Evolutionary conservation across 2,113 vertebrate genomes (phyloP).

Genomic region (Chloropsis hardwickii): DNA sequence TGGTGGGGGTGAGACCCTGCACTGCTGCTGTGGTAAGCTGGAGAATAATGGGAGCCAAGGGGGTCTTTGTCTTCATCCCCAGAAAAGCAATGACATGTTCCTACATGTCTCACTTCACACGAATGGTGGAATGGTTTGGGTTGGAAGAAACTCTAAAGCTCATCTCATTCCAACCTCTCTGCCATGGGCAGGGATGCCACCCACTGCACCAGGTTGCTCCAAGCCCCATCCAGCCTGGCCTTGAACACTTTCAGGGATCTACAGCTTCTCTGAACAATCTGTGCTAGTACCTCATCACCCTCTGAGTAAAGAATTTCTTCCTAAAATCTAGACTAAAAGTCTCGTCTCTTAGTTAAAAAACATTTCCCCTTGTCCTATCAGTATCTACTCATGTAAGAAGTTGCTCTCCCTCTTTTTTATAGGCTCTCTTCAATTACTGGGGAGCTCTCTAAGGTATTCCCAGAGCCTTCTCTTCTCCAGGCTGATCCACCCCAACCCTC

Average conservation of each 20-base stretch:
- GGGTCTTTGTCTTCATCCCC: slow-evolving; percentile 8
- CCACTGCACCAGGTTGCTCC: background rate
- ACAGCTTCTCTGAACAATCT: background rate
- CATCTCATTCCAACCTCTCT: background rate
- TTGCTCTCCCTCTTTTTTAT: background rate
- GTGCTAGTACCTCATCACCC: background rate
- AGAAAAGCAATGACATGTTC: background rate
- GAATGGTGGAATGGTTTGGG: background rate
- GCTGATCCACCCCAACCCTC: background rate
- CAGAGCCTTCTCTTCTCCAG: background rate
- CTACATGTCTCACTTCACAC: background rate
- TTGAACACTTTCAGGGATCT: background rate
- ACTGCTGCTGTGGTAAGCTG: background rate
- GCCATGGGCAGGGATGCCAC: background rate
- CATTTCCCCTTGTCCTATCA: background rate
- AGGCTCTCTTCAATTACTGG: background rate
- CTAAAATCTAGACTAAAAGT: background rate
- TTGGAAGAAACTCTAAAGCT: background rate
- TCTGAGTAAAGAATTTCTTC: background rate
- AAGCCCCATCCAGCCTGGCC: background rate
- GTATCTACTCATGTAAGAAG: background rate
- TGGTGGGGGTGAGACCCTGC: background rate
- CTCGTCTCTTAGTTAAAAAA: background rate
- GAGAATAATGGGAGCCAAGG: slow-evolving; percentile 29
- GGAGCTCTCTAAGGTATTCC: background rate